Percentiles rank a stretch among this genome's conserved stretches.
These are phyloP conservation scores for Harpagus bidentatus DNA, from an alignment of 2,113 vertebrate genomes.

Conservation along the genomic window DNA sequence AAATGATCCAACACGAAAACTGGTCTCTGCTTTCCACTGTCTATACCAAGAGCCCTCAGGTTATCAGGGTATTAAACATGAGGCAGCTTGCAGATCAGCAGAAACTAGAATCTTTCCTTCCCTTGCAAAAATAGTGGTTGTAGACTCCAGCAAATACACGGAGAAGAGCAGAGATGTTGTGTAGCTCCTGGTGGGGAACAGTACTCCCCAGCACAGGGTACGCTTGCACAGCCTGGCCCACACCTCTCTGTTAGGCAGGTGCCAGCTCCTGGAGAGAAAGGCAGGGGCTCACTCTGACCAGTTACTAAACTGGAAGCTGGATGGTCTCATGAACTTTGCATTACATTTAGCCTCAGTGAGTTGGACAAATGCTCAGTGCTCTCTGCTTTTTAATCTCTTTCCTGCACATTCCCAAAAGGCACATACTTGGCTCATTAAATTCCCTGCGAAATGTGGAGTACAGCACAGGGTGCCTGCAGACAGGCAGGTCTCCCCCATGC, in stretches of 20 bases:
- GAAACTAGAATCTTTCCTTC: background rate
- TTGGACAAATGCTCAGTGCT: background rate
- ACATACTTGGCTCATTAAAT: background rate
- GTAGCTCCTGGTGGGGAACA: background rate
- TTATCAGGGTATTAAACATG: background rate
- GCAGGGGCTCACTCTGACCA: background rate
- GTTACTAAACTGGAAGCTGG: background rate
- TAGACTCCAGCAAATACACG: background rate
- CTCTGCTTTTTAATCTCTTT: background rate
- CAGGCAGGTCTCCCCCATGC: background rate
- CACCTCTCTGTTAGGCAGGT: no score
- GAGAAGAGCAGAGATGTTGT: background rate
- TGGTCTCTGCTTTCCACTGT: background rate
- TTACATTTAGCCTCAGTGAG: background rate
- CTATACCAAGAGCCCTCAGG: background rate
- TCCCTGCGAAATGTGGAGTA: background rate
- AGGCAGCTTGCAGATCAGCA: background rate
- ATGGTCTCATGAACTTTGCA: background rate
- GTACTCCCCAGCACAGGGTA: background rate
- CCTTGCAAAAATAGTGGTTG: background rate
- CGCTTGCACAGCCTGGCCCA: accelerated
- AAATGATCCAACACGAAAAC: background rate
- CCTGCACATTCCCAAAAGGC: background rate
- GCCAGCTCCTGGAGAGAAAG: background rate
- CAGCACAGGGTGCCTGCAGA: background rate